Conservation (phyloP, 2,113 vertebrate species). For the Laticauda laticaudata region DNA sequence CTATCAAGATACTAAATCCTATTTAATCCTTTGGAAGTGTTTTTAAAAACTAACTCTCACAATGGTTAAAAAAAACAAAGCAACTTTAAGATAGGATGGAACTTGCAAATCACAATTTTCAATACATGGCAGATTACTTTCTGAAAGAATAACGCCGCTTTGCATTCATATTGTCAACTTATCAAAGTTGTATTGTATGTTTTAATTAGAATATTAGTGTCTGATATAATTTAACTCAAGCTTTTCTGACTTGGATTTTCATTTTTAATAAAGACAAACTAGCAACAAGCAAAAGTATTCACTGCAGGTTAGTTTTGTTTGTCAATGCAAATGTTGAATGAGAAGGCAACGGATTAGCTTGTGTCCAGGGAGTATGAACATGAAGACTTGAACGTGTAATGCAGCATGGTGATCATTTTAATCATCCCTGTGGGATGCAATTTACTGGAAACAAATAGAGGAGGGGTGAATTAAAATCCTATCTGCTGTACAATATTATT, state of each 20-base stretch:
- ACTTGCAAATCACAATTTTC: background rate
- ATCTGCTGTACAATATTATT: background rate
- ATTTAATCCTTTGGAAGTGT: background rate
- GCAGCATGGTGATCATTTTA: constrained; percentile 23
- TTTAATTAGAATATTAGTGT: background rate
- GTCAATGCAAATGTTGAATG: background rate
- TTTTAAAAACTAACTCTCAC: background rate
- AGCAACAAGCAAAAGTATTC: background rate
- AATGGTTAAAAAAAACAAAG: constrained; percentile 16
- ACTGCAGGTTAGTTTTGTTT: constrained; percentile 12
- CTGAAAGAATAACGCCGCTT: background rate
- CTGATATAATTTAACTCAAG: background rate
- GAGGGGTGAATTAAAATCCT: constrained; percentile 18
- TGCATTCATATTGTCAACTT: background rate
- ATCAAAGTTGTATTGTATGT: background rate
- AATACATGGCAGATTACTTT: background rate
- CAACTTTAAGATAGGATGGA: constrained; percentile 1
- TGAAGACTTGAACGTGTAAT: constrained; percentile 11
- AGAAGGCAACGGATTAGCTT: constrained; percentile 20
- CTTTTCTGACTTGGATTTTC: background rate
- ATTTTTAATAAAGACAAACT: background rate
- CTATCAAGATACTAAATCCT: constrained; percentile 24
- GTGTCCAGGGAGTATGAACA: constrained; percentile 2
- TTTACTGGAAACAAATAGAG: constrained; percentile 37
- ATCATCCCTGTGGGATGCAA: constrained; percentile 11